These are phyloP conservation scores for Fragum sueziense DNA, from an alignment of 2,888 invertebrate genomes.

Conservation along the genomic window DNA sequence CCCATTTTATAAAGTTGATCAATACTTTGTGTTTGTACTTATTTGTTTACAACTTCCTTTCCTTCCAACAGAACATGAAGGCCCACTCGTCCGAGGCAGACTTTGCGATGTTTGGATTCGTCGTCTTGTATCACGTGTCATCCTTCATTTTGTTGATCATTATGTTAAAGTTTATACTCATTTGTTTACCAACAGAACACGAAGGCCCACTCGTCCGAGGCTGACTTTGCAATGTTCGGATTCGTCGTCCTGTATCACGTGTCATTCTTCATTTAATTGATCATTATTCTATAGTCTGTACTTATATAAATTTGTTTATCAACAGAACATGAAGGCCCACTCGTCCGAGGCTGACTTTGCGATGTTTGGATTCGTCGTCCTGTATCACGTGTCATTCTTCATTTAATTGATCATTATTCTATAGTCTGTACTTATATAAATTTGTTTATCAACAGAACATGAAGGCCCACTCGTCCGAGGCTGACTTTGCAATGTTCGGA, in stretches of 20 bases:
- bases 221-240: conserved; percentile 78
- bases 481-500: conserved; percentile 78
- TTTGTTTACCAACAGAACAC: no score
- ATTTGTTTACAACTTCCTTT: no score
- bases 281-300: no score
- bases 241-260: conserved; percentile 81
- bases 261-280: conserved; percentile 82
- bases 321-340: conserved; percentile 76
- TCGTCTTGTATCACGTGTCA: conserved; percentile 81
- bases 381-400: conserved; percentile 82
- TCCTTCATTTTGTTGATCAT: conserved; percentile 83
- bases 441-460: no score
- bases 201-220: conserved; percentile 73
- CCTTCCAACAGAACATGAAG: conserved; percentile 69
- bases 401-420: conserved; percentile 82
- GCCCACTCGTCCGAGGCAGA: conserved; percentile 74
- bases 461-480: conserved; percentile 73
- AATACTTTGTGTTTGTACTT: no score
- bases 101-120: conserved; percentile 78
- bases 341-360: conserved; percentile 75
- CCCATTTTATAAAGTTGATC: conserved; percentile 82
- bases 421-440: no score
- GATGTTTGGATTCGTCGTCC: conserved; percentile 78
- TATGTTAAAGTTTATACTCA: no score
- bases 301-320: no score